Base-by-base conservation (phyloP, 2,113 vertebrate species). In the Dipodomys merriami region DNA sequence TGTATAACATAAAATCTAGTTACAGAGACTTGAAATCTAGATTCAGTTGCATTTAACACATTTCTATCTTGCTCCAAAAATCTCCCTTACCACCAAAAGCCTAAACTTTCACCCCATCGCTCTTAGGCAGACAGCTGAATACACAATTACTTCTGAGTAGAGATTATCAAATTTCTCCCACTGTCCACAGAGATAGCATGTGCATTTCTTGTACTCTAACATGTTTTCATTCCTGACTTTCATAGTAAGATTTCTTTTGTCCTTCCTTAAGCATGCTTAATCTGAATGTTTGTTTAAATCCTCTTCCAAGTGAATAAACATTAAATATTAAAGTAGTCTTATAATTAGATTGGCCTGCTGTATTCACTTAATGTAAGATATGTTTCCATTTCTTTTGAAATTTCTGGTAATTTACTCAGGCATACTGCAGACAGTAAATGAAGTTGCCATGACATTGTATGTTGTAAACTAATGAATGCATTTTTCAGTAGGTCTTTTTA, bases 11-110 rank as follows among this genome's bases (percentile, higher is more conserved):
- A 83, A 96, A 94, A 96, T 94, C 95, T 65, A 88, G 94, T 96
- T 96, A 91, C 27, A 81, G 82, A 82, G 69, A 93, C 71, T 78
- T 83, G 67, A 95, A 91, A 87, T 90, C 84, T 83, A 93, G 78
- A 94, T 91, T 89, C 95, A 84, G 94, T 49, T 94, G 53, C 71
- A 69, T 96, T 97, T 97, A 97, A 88, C 93, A 88, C 94, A 94
- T 96, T 96, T 96, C 94, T 95, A 84, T 92, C 86, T 91, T 91
- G 62, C 53, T 96, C 62, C 6, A 7, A 80, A 90, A 93, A 30
- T 90, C 73, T 94, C 23, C 87, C 78, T 96, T 87, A 39, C 71
- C 25, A 60, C 67, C 30, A 6, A 81, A 60, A 64, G 86, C 83
- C 65, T 76, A 64, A 33, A 1, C 80, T 94, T 92, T 74, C 29